Evolutionary conservation across 1,140 invertebrate species (phyloP), one percentile per base, ranked within the genome.

Genomic region (Hydropsyche tenuis): DNA sequence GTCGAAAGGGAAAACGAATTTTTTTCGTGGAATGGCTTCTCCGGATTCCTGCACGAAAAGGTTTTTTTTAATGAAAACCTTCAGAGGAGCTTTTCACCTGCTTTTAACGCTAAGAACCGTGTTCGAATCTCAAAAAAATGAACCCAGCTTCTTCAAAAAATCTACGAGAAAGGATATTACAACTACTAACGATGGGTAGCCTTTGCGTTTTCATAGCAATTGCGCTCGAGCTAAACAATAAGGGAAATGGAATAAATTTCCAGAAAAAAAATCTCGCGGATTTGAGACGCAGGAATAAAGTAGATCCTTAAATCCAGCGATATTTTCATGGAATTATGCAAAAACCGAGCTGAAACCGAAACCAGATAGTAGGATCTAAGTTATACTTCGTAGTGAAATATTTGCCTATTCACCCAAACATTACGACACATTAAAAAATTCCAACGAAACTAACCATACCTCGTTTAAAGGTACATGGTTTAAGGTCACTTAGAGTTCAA

Each of bases 51-150:
- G 14, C 16, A 20, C 16, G 16, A 20, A 53, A 18, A 20, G 16
- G 22, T 18, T 63, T n/a, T 16, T 45, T 63, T 63, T 63, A 63
- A 63, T 63, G 27, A 63, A 63, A 51, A 37, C 27, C 60, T 22
- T 11, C 27, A 63, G 14, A 63, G 23, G 23, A 63, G 7, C 18
- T 63, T 63, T 63, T 63, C 7, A 63, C 60, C 60, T 63, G 60
- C 1, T 27, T 37, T 51, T 9, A 9, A 53, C 9, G 53, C 23
- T 5, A 37, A 63, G 23, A 27, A 25, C 23, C 27, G 23, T 30
- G 23, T 30, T 37, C 23, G 4, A 27, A 37, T 11, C 9, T 18
- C 20, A n/a, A 27, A 27, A 27, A 63, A 63, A 27, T 11, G 9
- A 53, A n/a, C n/a, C 7, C 16, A 53, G 16, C 7, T 18, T 18